Percentiles rank a stretch among this genome's conserved stretches.
Evolutionary conservation across 1,140 invertebrate species (phyloP).

Genomic region (Sycobia sp.): DNA sequence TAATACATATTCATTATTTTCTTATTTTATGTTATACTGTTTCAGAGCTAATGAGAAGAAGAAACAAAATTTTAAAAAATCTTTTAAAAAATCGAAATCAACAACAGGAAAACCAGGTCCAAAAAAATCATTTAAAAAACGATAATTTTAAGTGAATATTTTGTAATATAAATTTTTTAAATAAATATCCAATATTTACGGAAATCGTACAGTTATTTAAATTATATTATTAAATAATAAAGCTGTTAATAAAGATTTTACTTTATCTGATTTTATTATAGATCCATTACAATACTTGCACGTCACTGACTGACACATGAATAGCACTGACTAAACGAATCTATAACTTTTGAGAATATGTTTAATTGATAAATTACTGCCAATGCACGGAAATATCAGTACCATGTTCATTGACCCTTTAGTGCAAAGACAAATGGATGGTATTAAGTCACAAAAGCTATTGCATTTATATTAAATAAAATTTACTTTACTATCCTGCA

Average conservation of each 20-base stretch:
- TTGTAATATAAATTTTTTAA: constrained; percentile 1
- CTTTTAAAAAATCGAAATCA: constrained; percentile 37
- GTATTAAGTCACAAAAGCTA: not conserved
- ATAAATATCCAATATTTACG: not conserved
- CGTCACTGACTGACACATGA: constrained; percentile 48
- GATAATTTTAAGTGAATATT: not conserved
- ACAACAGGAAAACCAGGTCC: constrained; percentile 11
- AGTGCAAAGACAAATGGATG: not conserved
- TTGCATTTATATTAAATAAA: constrained; percentile 1
- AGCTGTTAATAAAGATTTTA: constrained; percentile 32
- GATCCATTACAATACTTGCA: constrained; percentile 53
- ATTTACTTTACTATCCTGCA: not conserved
- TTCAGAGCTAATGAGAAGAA: constrained; percentile 49
- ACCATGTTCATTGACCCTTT: constrained; percentile 11
- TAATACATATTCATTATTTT: constrained; percentile 54
- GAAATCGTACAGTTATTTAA: no score
- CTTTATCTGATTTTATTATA: constrained; percentile 53
- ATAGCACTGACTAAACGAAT: constrained; percentile 47
- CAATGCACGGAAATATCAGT: constrained; percentile 21
- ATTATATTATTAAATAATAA: no score
- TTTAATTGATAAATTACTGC: constrained; percentile 28
- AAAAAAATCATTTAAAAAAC: constrained; percentile 26
- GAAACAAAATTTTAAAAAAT: constrained; percentile 42
- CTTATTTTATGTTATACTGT: constrained; percentile 41
- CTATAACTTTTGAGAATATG: constrained; percentile 27